Evolutionary conservation across 1,140 invertebrate species (phyloP), one percentile per base, ranked within the genome.

Genomic region (Drosophila navojoa): DNA sequence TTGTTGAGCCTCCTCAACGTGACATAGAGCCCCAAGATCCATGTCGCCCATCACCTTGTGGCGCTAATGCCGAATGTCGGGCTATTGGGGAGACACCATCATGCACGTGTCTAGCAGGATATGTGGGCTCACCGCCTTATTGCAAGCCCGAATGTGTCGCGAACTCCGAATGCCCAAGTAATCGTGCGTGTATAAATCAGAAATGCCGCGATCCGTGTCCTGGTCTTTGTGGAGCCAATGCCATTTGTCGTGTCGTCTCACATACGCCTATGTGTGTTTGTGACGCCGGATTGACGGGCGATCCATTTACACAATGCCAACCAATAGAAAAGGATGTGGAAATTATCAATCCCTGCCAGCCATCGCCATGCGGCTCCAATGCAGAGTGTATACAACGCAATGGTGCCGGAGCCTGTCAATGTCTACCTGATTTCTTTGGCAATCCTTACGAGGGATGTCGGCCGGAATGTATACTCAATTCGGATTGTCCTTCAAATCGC

Each of bases 351-450:
- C 95, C 95, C 5, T 97, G 96, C 76, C 93, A 94, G 55, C 96
- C 96, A 27, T 95, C 95, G 13, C 96, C 96, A 7, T 97, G 96
- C 81, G 96, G 96, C 35, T 90, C 95, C n/a, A 96, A 96, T 86
- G 95, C 96, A 1, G 91, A 95, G 61, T 97, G 96, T 86, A 93
- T 92, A 50, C 94, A 95, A 92, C 93, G 93, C 69, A 94, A 94
- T 77, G 94, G 94, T 9, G 95, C 94, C n/a, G 95, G 95, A 45
- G 94, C 95, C 25, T 97, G 96, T 81, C 93, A 93, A 76, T 97
- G 96, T 82, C 68, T 95, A 9, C 93, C 94, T 13, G 94, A 94
- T 62, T 96, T 94, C 78, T 93, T 94, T 58, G 96, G 96, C 5
- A 95, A 96, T 91, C 96, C 96, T 45, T 96, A 96, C 71, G 94